phyloP scores from a whole-genome alignment of 2,113 vertebrate genomes.

The Gymnobelideus leadbeateri region DNA sequence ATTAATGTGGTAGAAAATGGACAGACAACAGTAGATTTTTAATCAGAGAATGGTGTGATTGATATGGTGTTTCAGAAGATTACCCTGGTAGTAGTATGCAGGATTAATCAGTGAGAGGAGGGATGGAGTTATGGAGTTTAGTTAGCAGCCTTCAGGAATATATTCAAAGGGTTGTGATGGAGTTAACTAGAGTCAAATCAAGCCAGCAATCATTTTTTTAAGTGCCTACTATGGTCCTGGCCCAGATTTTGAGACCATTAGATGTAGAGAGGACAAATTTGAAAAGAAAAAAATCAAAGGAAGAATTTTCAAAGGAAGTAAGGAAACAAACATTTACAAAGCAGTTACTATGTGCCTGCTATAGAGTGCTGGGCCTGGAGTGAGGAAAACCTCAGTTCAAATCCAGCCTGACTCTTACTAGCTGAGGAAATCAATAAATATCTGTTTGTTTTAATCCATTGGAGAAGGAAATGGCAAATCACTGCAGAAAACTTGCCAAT shows the following conservation, averaged over 20 bases:
- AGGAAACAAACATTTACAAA: too few relatives aligned
- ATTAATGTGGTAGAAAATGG: not conserved
- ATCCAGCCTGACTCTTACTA: too few relatives aligned
- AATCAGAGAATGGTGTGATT: not conserved
- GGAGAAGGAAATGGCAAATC: too few relatives aligned
- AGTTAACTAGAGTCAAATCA: not conserved
- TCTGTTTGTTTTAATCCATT: too few relatives aligned
- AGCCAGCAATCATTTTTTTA: not conserved
- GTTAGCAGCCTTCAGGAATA: not conserved
- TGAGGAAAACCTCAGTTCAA: too few relatives aligned
- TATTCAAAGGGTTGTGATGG: not conserved
- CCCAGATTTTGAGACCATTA: not conserved
- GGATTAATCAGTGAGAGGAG: not conserved
- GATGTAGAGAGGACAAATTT: not conserved
- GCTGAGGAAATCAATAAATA: too few relatives aligned
- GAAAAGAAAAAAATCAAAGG: not conserved
- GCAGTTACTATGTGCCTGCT: not conserved
- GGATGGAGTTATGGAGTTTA: not conserved
- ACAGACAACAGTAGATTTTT: not conserved
- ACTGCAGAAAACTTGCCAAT: too few relatives aligned
- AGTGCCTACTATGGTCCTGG: not conserved
- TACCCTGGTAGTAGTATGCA: not conserved
- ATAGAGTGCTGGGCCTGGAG: too few relatives aligned
- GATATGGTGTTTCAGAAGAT: not conserved
- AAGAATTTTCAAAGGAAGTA: not conserved